Percentiles rank a stretch among this genome's conserved stretches.
Conservation (phyloP, 1,140 invertebrate genomes). For the Steinernema khuongi region DNA sequence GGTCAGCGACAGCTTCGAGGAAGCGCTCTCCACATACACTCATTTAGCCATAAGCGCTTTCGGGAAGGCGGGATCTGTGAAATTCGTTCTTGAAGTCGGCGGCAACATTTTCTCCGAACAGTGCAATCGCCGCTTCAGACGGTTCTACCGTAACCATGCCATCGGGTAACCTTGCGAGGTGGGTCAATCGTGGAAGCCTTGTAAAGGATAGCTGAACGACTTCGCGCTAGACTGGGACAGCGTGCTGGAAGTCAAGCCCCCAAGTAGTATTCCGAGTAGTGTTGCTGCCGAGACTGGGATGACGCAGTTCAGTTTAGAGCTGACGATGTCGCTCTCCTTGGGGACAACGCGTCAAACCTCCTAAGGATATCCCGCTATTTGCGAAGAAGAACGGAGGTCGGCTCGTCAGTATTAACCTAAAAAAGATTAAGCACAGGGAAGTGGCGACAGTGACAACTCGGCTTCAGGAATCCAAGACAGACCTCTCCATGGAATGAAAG, state of each 20-base stretch:
- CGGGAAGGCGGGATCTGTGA: slow-evolving; percentile 67
- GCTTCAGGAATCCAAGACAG: slow-evolving; percentile 53
- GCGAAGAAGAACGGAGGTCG: slow-evolving; percentile 80
- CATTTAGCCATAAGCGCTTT: slow-evolving; percentile 85
- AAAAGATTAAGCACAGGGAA: slow-evolving; percentile 79
- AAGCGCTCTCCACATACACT: slow-evolving; percentile 81
- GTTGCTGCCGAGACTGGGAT: slow-evolving; percentile 24
- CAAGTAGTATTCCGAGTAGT: slow-evolving; percentile 62
- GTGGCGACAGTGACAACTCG: background rate
- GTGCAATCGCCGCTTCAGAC: slow-evolving; percentile 72
- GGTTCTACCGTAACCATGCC: slow-evolving; percentile 38
- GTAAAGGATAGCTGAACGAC: slow-evolving; percentile 76
- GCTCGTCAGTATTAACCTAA: slow-evolving; percentile 89
- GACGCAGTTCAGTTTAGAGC: slow-evolving; percentile 64
- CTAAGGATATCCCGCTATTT: slow-evolving; percentile 82
- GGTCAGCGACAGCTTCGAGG: slow-evolving; percentile 69
- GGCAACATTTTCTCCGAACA: slow-evolving; percentile 96
- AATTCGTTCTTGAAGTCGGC: slow-evolving; percentile 89
- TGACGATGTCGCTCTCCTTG: slow-evolving; percentile 85
- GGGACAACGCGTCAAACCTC: slow-evolving; percentile 92
- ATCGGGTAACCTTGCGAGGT: slow-evolving; percentile 70
- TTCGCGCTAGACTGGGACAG: slow-evolving; percentile 98
- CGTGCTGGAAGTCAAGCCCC: slow-evolving; percentile 80
- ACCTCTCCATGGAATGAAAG: slow-evolving; percentile 44
- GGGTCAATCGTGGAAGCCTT: slow-evolving; percentile 55